These are phyloP conservation scores for Prosapia bicincta DNA, from an alignment of 2,888 invertebrate genomes.

Conservation along the genomic window DNA sequence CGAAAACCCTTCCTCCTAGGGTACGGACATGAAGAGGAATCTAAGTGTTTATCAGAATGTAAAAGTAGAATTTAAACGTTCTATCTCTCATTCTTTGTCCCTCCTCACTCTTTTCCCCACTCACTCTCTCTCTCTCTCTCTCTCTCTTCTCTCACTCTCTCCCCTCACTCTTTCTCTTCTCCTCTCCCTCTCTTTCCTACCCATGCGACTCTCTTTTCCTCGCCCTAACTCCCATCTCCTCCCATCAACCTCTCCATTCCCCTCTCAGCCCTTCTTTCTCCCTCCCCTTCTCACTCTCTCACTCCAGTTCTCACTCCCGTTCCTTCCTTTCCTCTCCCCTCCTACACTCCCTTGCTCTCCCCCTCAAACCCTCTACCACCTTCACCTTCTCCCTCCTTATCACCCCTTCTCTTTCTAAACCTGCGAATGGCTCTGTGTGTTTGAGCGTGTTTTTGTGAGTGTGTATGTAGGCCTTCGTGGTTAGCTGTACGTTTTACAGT, in stretches of 20 bases:
- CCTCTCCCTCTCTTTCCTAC: not conserved
- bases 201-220: not conserved
- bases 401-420: not conserved
- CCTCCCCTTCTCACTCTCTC: not conserved
- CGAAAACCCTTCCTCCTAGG: too few species aligned
- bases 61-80: too few species aligned
- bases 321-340: not conserved
- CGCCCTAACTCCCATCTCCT: not conserved
- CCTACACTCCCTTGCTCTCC: not conserved
- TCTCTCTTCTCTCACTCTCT: slow-evolving; percentile 3
- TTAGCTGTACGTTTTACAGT: too few species aligned
- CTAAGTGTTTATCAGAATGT: too few species aligned
- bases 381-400: not conserved
- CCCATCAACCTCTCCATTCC: not conserved
- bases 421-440: slow-evolving; percentile 1
- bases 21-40: too few species aligned
- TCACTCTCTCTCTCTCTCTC: not conserved
- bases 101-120: not conserved
- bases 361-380: not conserved
- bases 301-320: not conserved
- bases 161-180: not conserved
- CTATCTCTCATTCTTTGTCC: not conserved
- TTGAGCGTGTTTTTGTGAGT: too few species aligned
- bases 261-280: not conserved
- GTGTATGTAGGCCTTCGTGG: too few species aligned